Conservation (phyloP, 2,113 vertebrate genomes). For the Pleuronectes platessa region DNA sequence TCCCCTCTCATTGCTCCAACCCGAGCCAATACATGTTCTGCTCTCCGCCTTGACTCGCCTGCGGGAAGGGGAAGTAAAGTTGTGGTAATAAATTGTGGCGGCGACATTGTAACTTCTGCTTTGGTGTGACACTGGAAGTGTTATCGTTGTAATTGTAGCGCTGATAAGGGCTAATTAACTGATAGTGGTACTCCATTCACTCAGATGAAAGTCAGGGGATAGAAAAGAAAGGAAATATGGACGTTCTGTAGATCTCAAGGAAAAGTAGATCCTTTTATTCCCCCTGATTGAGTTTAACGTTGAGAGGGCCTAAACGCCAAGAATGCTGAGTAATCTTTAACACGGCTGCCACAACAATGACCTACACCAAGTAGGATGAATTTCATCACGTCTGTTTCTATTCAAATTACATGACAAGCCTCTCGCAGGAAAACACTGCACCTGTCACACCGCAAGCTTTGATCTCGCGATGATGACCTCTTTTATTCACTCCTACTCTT, state of each 20-base stretch:
- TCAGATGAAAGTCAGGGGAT: slow-evolving; percentile 54
- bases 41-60: slow-evolving; percentile 14
- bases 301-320: slow-evolving; percentile 25
- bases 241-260: slow-evolving; percentile 53
- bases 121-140: slow-evolving; percentile 56
- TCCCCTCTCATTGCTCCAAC: slow-evolving; percentile 42
- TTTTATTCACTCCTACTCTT: slow-evolving; percentile 38
- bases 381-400: slow-evolving; percentile 49
- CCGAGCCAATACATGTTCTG: slow-evolving; percentile 36
- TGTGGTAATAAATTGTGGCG: slow-evolving; percentile 30
- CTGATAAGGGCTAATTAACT: slow-evolving; percentile 73
- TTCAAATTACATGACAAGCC: slow-evolving; percentile 30
- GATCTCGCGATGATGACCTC: slow-evolving; percentile 50
- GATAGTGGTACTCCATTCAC: slow-evolving; percentile 68
- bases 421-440: slow-evolving; percentile 37
- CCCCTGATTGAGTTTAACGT: slow-evolving; percentile 60
- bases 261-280: slow-evolving; percentile 66
- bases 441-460: slow-evolving; percentile 50
- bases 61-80: slow-evolving; percentile 37
- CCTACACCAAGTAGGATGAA: slow-evolving; percentile 18
- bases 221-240: slow-evolving; percentile 67
- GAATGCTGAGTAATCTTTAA: slow-evolving; percentile 50
- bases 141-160: slow-evolving; percentile 38
- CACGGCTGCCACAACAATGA: slow-evolving; percentile 51
- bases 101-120: slow-evolving; percentile 40